Conservation (phyloP, 2,113 vertebrate species). For the Fulica atra region DNA sequence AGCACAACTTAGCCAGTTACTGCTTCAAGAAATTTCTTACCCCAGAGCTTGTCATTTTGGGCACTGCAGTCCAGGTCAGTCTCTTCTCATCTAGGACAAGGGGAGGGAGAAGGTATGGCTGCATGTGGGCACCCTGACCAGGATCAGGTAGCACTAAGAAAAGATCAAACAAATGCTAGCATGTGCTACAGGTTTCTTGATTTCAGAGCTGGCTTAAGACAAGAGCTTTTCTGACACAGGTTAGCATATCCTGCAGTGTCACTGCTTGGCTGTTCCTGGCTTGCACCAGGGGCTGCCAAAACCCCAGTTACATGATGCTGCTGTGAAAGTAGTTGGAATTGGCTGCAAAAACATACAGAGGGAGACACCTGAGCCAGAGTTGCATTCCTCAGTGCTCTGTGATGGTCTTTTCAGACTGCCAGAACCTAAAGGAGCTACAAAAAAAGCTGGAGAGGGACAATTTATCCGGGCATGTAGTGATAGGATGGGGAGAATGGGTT, state of each 20-base stretch:
- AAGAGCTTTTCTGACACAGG: not conserved
- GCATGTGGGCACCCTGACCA: not conserved
- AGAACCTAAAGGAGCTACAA: no score
- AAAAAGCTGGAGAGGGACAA: no score
- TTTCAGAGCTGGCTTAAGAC: not conserved
- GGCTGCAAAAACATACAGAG: not conserved
- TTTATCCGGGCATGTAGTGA: no score
- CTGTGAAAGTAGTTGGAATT: not conserved
- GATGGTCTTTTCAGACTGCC: not conserved
- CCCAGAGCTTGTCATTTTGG: not conserved
- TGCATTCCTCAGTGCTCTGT: not conserved
- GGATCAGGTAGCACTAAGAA: not conserved
- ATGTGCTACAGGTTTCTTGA: not conserved
- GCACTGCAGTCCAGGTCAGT: not conserved
- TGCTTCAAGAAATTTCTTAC: not conserved
- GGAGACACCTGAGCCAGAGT: not conserved
- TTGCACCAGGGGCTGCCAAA: not conserved
- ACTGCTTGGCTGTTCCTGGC: not conserved
- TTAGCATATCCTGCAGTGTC: not conserved
- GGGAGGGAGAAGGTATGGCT: not conserved
- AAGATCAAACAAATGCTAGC: not conserved
- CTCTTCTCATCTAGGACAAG: not conserved
- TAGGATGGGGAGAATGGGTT: no score
- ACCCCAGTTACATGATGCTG: fast-evolving
- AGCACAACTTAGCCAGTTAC: not conserved